Conservation (phyloP, 2,113 vertebrate species). For the Kryptolebias marmoratus region DNA sequence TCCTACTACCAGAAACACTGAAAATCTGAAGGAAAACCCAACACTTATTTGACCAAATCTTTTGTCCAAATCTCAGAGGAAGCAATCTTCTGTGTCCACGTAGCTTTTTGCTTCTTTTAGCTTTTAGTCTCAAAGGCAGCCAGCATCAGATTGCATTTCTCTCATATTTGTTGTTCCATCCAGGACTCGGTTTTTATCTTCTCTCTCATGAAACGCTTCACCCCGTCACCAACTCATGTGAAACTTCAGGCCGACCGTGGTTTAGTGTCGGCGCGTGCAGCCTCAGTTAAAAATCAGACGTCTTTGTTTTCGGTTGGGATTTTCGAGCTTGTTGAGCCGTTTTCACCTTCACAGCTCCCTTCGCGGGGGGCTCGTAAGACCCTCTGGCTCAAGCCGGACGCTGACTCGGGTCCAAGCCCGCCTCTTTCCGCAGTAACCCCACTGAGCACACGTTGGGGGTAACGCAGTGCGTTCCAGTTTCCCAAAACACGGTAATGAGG, state of each 20-base stretch:
- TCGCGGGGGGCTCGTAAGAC: conserved; percentile 33
- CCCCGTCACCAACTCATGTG: conserved; percentile 6
- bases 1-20: no score
- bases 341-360: conserved; percentile 37
- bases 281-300: conserved; percentile 39
- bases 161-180: no score
- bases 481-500: conserved; percentile 78
- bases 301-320: conserved; percentile 40
- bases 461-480: conserved; percentile 67
- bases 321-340: conserved; percentile 34
- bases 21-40: no score
- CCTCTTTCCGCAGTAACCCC: conserved; percentile 51
- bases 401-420: conserved; percentile 56
- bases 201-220: background rate
- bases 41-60: no score
- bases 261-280: conserved; percentile 9
- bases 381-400: conserved; percentile 44
- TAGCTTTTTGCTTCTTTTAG: no score
- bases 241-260: conserved; percentile 41
- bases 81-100: no score
- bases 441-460: conserved; percentile 62
- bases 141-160: no score
- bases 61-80: no score
- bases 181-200: conserved; percentile 1
- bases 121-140: no score